Base-by-base conservation (phyloP, 1,140 invertebrate species). In the Phthorimaea operculella region DNA sequence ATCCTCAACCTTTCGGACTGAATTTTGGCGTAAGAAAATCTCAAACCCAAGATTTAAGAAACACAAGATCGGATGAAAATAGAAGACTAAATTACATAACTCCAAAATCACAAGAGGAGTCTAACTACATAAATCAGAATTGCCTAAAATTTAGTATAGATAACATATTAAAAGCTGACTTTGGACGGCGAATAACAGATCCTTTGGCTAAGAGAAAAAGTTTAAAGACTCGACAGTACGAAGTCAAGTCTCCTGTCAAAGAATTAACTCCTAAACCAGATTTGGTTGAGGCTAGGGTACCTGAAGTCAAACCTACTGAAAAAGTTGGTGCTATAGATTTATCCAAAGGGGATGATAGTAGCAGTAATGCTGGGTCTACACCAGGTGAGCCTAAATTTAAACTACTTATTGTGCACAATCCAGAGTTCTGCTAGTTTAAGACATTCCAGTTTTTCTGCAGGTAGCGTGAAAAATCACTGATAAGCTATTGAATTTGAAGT, bases 101-200 rank as follows among this genome's bases (percentile, higher is more conserved):
- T 0, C 74, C 73, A 1, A 82, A 81, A 58, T 80, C 77, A 1
- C 76, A 77, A 2, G 76, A 79, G 8, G 79, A 81, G 39, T 82
- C 80, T 1, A 77, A 84, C 56, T 81, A 75, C 18, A 79, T 84
- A 2, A 90, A 90, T 63, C 91, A 91, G 56, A 86, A 87, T 10
- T 88, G 88, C 61, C 79, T 96, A 0, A 96, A 96, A 68, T 97
- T 97, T 85, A 96, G 94, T 62, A 97, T 97, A 81, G 94, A 96
- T 70, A 96, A 96, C 84, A 97, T 97, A 55, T 82, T 97, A 7
- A 94, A 95, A 74, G 94, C 94, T 0, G 94, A 96, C 74, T 97
- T 97, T 63, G 95, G 95, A 0, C 87, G 91, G 21, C 69, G 91
- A 28, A 90, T 92, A 10, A 91, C 91, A 2, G 90, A 92, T 79